Evolutionary conservation across 35 echinoderm and acorn worm genomes (phyloP).

Genomic region (Apostichopus japonicus): DNA sequence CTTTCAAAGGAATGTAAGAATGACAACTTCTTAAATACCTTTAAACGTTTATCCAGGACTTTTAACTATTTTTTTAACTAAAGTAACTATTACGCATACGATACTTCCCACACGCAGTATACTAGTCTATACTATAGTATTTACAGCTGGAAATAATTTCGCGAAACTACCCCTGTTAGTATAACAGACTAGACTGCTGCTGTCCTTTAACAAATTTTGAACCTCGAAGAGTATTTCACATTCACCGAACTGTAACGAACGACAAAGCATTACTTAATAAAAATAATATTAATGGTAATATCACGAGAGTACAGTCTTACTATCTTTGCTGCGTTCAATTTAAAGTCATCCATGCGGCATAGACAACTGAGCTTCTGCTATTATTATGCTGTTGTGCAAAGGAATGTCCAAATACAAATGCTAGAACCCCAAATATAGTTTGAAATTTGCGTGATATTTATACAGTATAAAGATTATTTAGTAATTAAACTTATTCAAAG

Average conservation of each 20-base stretch:
- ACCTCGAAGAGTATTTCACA: background rate
- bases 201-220: too few relatives aligned
- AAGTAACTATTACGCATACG: background rate
- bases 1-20: too few relatives aligned
- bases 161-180: background rate
- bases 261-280: background rate
- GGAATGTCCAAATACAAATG: too few relatives aligned
- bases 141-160: background rate
- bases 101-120: background rate
- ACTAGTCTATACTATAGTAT: background rate
- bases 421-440: too few relatives aligned
- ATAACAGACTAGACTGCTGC: background rate
- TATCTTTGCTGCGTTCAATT: conserved; percentile 29
- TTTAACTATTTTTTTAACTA: too few relatives aligned
- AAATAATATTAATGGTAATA: background rate
- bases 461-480: too few relatives aligned
- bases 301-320: background rate
- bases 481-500: too few relatives aligned
- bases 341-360: conserved; percentile 34
- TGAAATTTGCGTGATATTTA: too few relatives aligned
- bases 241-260: background rate
- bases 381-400: too few relatives aligned
- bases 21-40: too few relatives aligned
- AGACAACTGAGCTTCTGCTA: too few relatives aligned
- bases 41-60: too few relatives aligned